Evolutionary conservation across 1,140 invertebrate species (phyloP), one percentile per base, ranked within the genome.

Genomic region (Euwallacea fornicatus): DNA sequence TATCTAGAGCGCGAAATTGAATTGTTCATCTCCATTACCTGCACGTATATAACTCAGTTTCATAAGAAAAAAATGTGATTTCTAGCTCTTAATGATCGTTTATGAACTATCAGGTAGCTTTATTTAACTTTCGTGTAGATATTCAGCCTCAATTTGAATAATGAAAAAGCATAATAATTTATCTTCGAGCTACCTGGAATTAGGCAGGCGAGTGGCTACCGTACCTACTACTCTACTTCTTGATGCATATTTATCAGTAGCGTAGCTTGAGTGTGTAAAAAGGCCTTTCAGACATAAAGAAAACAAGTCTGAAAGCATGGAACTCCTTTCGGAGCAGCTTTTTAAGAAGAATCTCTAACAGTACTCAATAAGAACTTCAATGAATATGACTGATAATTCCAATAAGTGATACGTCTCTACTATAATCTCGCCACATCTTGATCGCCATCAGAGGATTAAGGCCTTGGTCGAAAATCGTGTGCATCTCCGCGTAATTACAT

Each of bases 111-210:
- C 21, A 4, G 21, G 21, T 2, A 33, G 21, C 21, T 33, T 33
- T 4, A 33, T 33, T 33, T 33, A 33, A 4, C 21, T 33, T 33
- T 33, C 4, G 21, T 33, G 21, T 33, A 33, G 21, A 33, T 33
- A 33, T 33, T 33, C 21, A 33, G 21, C 21, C 1, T 33, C 21
- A 33, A 33, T 33, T 33, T 33, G 42, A 65, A 53, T 53, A 54
- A 65, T 8, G 62, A 65, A 65, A 65, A 33, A 7, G 43, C 21
- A 33, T 33, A 33, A 33, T 65, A 65, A 65, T 65, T 65, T 65
- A 65, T 65, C 62, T 65, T 50, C 53, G 62, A 10, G 62, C 62
- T 65, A 65, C 62, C 62, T 65, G 62, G 62, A 65, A 65, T 65
- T 65, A 65, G 62, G 62, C 62, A 21, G 44, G 42, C 60, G 60